These are phyloP conservation scores for Tretioscincus oriximinensis DNA, from an alignment of 2,113 vertebrate species.

Conservation along the genomic window DNA sequence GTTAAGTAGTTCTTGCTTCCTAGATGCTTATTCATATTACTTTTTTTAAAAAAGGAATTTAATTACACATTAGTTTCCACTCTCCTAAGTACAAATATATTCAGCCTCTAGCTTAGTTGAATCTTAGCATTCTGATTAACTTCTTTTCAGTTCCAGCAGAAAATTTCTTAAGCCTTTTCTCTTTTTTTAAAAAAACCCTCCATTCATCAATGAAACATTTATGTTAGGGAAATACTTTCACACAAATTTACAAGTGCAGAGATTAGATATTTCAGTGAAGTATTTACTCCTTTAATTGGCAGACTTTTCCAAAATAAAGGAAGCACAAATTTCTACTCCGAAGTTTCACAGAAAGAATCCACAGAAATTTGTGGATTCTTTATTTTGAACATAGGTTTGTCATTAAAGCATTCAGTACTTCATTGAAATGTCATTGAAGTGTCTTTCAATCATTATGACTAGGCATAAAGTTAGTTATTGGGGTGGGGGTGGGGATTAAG, in stretches of 20 bases:
- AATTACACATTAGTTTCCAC: neutral
- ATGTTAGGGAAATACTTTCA: too few relatives aligned
- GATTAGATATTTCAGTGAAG: too few relatives aligned
- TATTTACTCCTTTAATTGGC: too few relatives aligned
- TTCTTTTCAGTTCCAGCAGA: neutral
- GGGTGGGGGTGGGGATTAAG: too few relatives aligned
- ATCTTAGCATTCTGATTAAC: neutral
- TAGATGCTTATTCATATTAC: neutral
- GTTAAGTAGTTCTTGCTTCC: neutral
- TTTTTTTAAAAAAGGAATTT: neutral
- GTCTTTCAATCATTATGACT: too few relatives aligned
- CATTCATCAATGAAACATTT: neutral
- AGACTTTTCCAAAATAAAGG: too few relatives aligned
- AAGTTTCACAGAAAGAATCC: neutral
- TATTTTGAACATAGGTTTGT: neutral
- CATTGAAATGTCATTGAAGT: neutral
- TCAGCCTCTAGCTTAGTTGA: neutral
- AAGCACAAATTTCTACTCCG: too few relatives aligned
- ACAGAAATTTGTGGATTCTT: neutral
- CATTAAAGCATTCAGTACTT: neutral
- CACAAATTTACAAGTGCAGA: too few relatives aligned
- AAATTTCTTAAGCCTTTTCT: neutral
- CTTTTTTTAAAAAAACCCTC: neutral
- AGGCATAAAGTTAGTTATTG: too few relatives aligned
- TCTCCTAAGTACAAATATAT: neutral